Evolutionary conservation across 2,113 vertebrate genomes (phyloP), one percentile per base, ranked within the genome.

Genomic region (Semnornis frantzii): DNA sequence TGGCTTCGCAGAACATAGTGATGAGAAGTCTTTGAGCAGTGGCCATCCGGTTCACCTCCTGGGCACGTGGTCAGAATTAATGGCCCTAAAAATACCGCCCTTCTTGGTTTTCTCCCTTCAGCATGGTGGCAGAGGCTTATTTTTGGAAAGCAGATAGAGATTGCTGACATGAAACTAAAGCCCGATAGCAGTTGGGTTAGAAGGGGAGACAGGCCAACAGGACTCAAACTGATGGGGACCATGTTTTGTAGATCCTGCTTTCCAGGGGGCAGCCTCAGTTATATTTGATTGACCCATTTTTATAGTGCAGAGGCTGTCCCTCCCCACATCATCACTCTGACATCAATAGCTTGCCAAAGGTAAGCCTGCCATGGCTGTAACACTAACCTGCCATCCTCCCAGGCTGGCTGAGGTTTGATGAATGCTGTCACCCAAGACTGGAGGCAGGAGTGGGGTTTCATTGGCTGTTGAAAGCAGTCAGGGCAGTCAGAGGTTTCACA

Each of bases 71-170:
- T 99, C 98, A 97, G 98, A 98, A 98, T 98, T 98, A 98, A 98
- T 98, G 98, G 98, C 98, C 98, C 99, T 99, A 99, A 99, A 99
- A 99, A 99, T 99, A 99, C 98, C 98, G 83, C 98, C 98, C 98
- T 98, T 98, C 98, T 99, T 98, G 98, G 98, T 99, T 99, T 99
- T 98, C 98, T 98, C 98, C 97, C 98, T 98, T 98, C 98, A 97
- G 98, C 98, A 99, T 99, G 98, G 98, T 97, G 98, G 99, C 98
- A 97, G 98, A 97, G 97, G 98, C 98, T 98, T 99, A 99, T 99
- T 99, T 99, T 98, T 98, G 99, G 98, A 98, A 98, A 97, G 98
- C 98, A 96, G 98, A 98, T 97, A 98, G 97, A 98, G 97, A 97
- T 98, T 98, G 97, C 98, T 98, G 98, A 98, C 98, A 98, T 98